These are phyloP conservation scores for Erpornis zantholeuca DNA, from an alignment of 2,113 vertebrate species.

Conservation along the genomic window DNA sequence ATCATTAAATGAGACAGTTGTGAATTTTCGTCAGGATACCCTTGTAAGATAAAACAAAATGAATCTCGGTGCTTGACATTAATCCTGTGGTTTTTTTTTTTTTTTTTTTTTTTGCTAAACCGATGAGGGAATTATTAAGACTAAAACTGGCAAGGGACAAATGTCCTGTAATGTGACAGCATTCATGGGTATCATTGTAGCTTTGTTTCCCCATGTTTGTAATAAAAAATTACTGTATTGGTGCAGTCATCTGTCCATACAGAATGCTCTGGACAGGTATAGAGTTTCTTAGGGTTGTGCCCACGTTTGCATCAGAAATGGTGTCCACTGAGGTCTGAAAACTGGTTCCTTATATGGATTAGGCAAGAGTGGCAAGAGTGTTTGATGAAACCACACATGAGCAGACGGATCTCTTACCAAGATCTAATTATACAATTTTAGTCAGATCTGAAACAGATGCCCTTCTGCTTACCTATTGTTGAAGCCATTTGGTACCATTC, in stretches of 20 bases:
- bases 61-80: neutral
- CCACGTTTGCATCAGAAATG: neutral
- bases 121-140: neutral
- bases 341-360: neutral
- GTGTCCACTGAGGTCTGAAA: neutral
- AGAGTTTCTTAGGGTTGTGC: neutral
- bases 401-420: conserved; percentile 63
- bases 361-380: neutral
- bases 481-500: conserved; percentile 74
- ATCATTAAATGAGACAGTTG: neutral
- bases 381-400: conserved; percentile 15
- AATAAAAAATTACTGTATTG: neutral
- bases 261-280: neutral
- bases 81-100: neutral
- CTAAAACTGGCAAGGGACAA: neutral
- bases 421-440: conserved; percentile 77
- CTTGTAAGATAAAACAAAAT: neutral
- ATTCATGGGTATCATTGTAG: neutral
- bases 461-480: conserved; percentile 72
- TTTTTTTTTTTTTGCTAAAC: neutral
- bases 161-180: neutral
- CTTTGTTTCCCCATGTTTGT: neutral
- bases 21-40: conserved; percentile 3
- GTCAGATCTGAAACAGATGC: conserved; percentile 78
- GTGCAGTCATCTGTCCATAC: neutral